Evolutionary conservation across 2,797 vertebrate species (phyloP), one percentile per base, ranked within the genome.

Genomic region (Rhinogobio ventralis): DNA sequence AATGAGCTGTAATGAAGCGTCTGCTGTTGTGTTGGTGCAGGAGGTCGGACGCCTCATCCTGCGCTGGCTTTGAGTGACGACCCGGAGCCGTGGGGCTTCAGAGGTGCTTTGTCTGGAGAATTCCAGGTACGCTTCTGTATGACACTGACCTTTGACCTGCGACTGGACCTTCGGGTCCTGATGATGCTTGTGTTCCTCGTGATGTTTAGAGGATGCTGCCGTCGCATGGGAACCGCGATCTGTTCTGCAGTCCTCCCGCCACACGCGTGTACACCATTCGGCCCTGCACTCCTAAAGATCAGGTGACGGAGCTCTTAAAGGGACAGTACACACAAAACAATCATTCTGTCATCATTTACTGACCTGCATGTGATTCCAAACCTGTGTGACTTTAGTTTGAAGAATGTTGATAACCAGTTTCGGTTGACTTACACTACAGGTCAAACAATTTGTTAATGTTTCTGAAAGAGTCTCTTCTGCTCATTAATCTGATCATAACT

Each of bases 91-190:
- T 99, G 98, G 98, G 96, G 95, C 92, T 99, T 99, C 95, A 97
- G 98, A 95, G 98, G 98, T 93, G 98, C 97, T 91, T 97, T 99
- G 92, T 98, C 98, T 88, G 98, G 98, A 95, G 98, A 99, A 95
- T 97, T 99, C 93, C 98, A 99, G 98, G 98, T 99, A 96, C 1
- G 92, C 95, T 92, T 95, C 30, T 57, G 53, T 49, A 30, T 15
- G 64, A 9, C 42, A 23, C 72, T 64, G 57, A 81, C 62, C 69
- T 74, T n/a, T 25, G n/a, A 64, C 53, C 33, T 42, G 49, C 7
- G 30, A 39, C 4, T 9, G 11, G n/a, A 51, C 25, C 36, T n/a
- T 15, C 19, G 1, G 45, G 42, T 36, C 19, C 42, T 71, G n/a
- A 30, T 28, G 45, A 77, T 60, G 73, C 74, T 33, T 91, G 94